Percentiles rank a stretch among this genome's conserved stretches.
These are phyloP conservation scores for Lycodopsis pacificus DNA, from an alignment of 2,797 vertebrate genomes.

Conservation along the genomic window DNA sequence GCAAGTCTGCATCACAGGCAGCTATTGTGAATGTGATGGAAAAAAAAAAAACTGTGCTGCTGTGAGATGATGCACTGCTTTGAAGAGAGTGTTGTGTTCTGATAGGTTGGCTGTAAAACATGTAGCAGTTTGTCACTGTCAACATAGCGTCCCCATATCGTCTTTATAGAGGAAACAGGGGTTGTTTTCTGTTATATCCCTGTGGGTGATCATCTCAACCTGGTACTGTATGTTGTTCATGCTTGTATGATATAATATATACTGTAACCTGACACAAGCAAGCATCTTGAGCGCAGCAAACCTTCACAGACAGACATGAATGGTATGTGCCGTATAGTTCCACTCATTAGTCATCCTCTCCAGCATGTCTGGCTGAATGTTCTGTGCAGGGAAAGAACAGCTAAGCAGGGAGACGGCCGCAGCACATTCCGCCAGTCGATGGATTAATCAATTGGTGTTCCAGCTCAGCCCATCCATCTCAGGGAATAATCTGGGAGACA, in stretches of 20 bases:
- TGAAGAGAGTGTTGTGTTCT: conserved; percentile 26
- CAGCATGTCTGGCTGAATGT: conserved; percentile 71
- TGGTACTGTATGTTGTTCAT: conserved; percentile 15
- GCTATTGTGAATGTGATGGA: conserved; percentile 29
- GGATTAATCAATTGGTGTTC: conserved; percentile 84
- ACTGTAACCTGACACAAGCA: conserved; percentile 36
- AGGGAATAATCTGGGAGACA: conserved; percentile 81
- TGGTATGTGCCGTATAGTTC: conserved; percentile 53
- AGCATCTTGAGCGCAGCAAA: conserved; percentile 40
- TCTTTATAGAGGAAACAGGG: conserved; percentile 6
- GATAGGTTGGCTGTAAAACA: conserved; percentile 27
- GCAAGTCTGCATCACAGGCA: conserved; percentile 32
- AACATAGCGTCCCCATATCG: conserved; percentile 13
- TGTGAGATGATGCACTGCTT: conserved; percentile 30
- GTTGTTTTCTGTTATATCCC: conserved; percentile 4
- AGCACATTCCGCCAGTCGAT: conserved; percentile 81
- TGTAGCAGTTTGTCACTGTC: conserved; percentile 38
- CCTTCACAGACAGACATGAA: conserved; percentile 47
- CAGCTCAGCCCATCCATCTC: conserved; percentile 80
- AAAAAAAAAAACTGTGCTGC: conserved; percentile 7
- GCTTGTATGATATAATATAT: conserved; percentile 45
- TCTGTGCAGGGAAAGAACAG: conserved; percentile 76
- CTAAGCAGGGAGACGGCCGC: conserved; percentile 69
- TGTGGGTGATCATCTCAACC: conserved; percentile 30
- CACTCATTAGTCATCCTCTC: conserved; percentile 79